Evolutionary conservation across 1,140 invertebrate genomes (phyloP), one percentile per base, ranked within the genome.

Genomic region (Ptiloglossa arizonensis): DNA sequence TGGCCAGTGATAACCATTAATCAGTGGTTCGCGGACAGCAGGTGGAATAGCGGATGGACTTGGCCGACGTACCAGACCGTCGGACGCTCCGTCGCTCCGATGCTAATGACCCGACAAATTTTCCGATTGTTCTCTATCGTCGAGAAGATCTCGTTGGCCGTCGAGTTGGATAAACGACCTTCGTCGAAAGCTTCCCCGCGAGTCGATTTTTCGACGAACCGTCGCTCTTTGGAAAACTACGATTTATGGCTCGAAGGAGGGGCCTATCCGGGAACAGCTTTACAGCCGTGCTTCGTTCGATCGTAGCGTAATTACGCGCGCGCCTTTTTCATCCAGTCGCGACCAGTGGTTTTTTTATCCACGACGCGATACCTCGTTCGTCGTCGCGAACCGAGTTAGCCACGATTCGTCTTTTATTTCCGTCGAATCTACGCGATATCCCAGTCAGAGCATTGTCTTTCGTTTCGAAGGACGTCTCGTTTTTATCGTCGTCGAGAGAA

Each of bases 51-150:
- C 46, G 54, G 44, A 63, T 56, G 46, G 63, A 66, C 48, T 32
- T 63, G 41, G 60, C 62, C 50, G 41, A 15, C 24, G 57, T 46
- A 38, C n/a, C 44, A 56, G 60, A 82, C 56, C 46, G 41, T 27
- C 32, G 1, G 52, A 46, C 57, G 66, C 50, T 13, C 29, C 22
- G 44, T 64, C 62, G n/a, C 38, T n/a, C 32, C 41, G 27, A 74
- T 83, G 82, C 80, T 83, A 83, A 83, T 79, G 81, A 83, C 69
- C 82, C 75, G 75, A 83, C 82, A 83, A 83, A 83, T 83, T 82
- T 83, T 74, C 81, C 75, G 74, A 74, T 82, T 79, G 80, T 69
- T 70, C 80, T 19, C 57, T 56, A 56, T 60, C 74, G 17, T 77
- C 56, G 56, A 11, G 46, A 5, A 41, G 56, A 52, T 67, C 64